Conservation (phyloP, 2,797 vertebrate genomes). For the Malacoraja senta region DNA sequence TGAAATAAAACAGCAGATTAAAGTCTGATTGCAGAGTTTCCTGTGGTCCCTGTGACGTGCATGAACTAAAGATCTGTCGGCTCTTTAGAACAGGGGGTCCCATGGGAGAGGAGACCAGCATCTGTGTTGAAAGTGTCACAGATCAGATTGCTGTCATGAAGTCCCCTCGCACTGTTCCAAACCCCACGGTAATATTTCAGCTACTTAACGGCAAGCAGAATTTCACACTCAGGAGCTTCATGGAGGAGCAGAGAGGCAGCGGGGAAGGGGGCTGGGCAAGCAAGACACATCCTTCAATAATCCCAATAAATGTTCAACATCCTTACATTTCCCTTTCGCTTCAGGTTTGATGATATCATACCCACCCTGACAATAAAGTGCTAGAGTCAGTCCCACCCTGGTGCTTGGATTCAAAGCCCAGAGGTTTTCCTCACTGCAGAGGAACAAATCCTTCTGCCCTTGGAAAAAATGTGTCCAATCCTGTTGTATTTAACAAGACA, state of each 20-base stretch:
- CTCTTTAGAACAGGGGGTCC: neutral
- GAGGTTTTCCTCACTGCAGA: neutral
- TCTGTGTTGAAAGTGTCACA: neutral
- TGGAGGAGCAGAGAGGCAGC: too few species aligned
- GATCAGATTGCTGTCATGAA: neutral
- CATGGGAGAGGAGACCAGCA: neutral
- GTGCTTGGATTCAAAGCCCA: neutral
- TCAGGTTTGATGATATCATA: neutral
- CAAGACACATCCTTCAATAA: neutral
- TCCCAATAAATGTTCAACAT: neutral
- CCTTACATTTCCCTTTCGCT: neutral
- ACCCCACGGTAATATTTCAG: neutral
- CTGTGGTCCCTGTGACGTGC: neutral
- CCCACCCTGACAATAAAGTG: neutral
- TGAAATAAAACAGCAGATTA: neutral
- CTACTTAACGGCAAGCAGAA: neutral
- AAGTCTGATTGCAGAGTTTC: slow-evolving; percentile 15
- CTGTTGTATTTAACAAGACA: neutral
- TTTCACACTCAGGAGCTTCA: neutral
- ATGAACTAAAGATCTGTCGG: neutral
- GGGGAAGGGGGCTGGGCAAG: neutral
- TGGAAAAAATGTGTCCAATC: neutral
- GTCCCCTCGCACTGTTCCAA: neutral
- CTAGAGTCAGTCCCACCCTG: neutral
- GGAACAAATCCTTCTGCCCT: neutral